Base-by-base conservation (phyloP, 2,888 invertebrate genomes). In the Volucella inanis region DNA sequence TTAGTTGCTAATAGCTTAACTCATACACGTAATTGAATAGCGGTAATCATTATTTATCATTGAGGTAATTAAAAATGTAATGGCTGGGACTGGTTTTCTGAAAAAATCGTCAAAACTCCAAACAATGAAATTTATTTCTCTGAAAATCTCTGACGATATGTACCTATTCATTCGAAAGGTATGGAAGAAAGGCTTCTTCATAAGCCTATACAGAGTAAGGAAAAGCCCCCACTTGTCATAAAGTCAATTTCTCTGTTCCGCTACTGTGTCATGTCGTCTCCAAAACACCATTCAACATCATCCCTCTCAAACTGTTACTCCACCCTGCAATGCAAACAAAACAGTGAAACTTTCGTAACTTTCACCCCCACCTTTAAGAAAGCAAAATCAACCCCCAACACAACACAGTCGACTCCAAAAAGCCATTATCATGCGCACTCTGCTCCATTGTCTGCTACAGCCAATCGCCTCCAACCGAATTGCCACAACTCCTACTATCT, bases 391-490 rank as follows among this genome's bases (percentile, higher is more conserved):
- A 47, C 85, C 85, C 78, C 85, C 76, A 89, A 88, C 88, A 85
- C 72, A 84, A 87, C 87, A 72, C 67, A 75, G 78, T 39, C 43
- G 57, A 38, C 57, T 77, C 64, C 72, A 83, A 83, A 81, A 82
- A 87, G 83, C 75, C 83, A 82, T 87, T 88, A 87, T 61, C 75
- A 85, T 85, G 87, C 88, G 87, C 87, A 87, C 80, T 79, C 70
- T 87, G 75, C 89, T 88, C 89, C 90, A 89, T 89, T 89, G 87
- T 1, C 8, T 9, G 1, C 8, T 22, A 6, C 70, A 76, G 76
- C 91, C 91, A 91, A 91, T 91, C 88, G 72, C 38, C n/a, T 6
- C 4, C 2, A 6, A 1, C 49, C 87, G 49, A 87, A 89, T 81
- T 87, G 88, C 87, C 88, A 78, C 54, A 78, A 41, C 43, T 57